phyloP scores from a whole-genome alignment of 2,888 invertebrate species.

The Caenorhabditis auriculariae region DNA sequence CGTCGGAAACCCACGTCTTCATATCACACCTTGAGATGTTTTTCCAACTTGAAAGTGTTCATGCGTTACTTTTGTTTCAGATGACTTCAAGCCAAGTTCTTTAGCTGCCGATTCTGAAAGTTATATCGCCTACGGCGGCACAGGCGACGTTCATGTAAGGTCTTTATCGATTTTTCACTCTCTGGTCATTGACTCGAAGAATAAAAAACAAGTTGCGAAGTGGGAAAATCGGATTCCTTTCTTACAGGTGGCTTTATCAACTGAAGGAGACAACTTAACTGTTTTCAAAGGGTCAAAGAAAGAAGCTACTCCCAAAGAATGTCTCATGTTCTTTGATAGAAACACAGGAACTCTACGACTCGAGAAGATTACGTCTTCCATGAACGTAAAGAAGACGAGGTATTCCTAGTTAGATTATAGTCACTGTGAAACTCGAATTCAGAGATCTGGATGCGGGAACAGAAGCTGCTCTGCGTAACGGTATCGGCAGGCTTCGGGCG shows the following conservation, averaged over 20 bases:
- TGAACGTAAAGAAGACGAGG: slow-evolving; percentile 58
- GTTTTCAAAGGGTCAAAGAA: slow-evolving; percentile 58
- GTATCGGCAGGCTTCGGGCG: slow-evolving; percentile 33
- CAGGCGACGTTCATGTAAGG: slow-evolving; percentile 53
- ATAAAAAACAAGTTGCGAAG: not conserved
- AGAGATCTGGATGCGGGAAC: slow-evolving; percentile 41
- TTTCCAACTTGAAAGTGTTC: too few species aligned
- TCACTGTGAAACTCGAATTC: not conserved
- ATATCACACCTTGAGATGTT: slow-evolving; percentile 51
- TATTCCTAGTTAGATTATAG: slow-evolving; percentile 3
- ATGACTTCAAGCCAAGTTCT: slow-evolving; percentile 59
- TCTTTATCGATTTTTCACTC: not conserved
- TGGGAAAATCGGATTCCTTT: not conserved
- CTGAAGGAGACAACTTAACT: slow-evolving; percentile 47
- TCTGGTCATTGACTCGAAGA: too few species aligned
- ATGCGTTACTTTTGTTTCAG: slow-evolving; percentile 25
- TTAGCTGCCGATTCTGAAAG: slow-evolving; percentile 45
- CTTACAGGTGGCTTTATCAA: slow-evolving; percentile 47
- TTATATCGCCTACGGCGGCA: slow-evolving; percentile 48
- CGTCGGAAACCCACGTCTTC: slow-evolving; percentile 10
- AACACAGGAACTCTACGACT: slow-evolving; percentile 45
- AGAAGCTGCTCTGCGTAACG: slow-evolving; percentile 21
- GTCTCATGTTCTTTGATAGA: slow-evolving; percentile 54
- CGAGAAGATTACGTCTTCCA: slow-evolving; percentile 52
- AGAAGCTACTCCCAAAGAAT: slow-evolving; percentile 56